A percentile compares a stretch with the other conserved stretches of the same genome.
These are phyloP conservation scores for Hyposoter didymator DNA, from an alignment of 2,888 invertebrate genomes.

Conservation along the genomic window DNA sequence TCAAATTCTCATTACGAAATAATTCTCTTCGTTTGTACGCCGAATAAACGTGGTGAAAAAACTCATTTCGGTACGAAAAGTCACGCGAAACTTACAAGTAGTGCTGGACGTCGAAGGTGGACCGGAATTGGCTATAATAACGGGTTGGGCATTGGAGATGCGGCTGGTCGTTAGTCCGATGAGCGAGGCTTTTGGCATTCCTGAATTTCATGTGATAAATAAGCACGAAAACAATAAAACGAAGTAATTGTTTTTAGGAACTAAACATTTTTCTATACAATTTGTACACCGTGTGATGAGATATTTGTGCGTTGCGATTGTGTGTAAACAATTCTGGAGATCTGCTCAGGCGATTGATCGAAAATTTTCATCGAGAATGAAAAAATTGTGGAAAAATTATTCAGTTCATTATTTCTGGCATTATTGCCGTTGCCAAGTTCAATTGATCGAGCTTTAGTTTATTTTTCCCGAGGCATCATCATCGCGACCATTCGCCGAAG, in stretches of 20 bases:
- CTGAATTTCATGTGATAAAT: slow-evolving; percentile 82
- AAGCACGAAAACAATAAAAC: background rate
- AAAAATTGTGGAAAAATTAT: background rate
- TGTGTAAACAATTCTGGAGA: background rate
- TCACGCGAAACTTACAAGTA: slow-evolving; percentile 85
- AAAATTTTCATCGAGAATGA: background rate
- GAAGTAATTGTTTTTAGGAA: background rate
- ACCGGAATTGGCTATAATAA: slow-evolving; percentile 89
- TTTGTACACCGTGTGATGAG: background rate
- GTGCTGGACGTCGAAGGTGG: slow-evolving; percentile 89
- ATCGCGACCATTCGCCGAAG: slow-evolving; percentile 15
- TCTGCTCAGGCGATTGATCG: background rate
- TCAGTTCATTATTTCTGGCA: background rate
- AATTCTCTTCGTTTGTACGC: background rate
- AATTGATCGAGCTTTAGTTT: background rate
- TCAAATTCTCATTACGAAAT: slow-evolving; percentile 1
- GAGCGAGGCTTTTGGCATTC: slow-evolving; percentile 92
- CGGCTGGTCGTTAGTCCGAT: slow-evolving; percentile 92
- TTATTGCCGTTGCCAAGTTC: background rate
- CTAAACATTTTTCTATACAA: background rate
- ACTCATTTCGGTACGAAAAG: background rate
- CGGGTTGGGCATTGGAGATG: slow-evolving; percentile 88
- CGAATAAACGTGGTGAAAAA: background rate
- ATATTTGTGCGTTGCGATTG: background rate
- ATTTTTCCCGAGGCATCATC: background rate